Conservation (phyloP, 1,140 invertebrate genomes). For the Scylla paramamosain region DNA sequence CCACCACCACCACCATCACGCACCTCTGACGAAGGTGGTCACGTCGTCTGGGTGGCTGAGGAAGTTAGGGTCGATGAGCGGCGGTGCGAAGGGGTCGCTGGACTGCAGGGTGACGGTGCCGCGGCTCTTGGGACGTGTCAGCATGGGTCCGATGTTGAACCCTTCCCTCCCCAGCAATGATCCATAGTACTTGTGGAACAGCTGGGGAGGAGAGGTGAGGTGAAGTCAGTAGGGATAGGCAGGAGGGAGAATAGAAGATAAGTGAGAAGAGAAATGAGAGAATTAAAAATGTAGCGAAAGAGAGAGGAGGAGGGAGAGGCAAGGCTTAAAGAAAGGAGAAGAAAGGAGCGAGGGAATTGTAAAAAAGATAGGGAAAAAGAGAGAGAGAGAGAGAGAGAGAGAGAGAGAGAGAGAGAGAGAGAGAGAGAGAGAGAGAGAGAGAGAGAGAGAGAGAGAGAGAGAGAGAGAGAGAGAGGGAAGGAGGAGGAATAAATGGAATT, state of each 20-base stretch:
- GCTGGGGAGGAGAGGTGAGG: neutral
- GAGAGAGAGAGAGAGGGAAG: too few relatives aligned
- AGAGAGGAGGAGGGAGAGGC: neutral
- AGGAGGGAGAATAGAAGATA: neutral
- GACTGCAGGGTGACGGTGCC: constrained; percentile 86
- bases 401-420: too few relatives aligned
- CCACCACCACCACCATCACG: neutral
- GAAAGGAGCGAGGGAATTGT: neutral
- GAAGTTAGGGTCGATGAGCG: constrained; percentile 89
- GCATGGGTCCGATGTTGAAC: constrained; percentile 82
- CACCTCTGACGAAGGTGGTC: constrained; percentile 44
- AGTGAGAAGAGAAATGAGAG: too few relatives aligned
- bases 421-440: too few relatives aligned
- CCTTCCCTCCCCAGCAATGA: constrained; percentile 29
- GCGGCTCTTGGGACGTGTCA: constrained; percentile 87
- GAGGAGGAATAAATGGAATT: neutral
- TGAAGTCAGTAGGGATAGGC: neutral
- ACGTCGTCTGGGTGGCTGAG: constrained; percentile 79
- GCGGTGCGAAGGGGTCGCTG: constrained; percentile 87
- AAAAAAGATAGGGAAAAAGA: neutral
- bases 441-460: too few relatives aligned
- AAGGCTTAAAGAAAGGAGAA: neutral
- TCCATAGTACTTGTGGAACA: neutral
- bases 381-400: too few relatives aligned
- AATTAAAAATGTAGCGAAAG: neutral